Evolutionary conservation across 2,113 vertebrate species (phyloP).

Genomic region (Sceloporus undulatus): DNA sequence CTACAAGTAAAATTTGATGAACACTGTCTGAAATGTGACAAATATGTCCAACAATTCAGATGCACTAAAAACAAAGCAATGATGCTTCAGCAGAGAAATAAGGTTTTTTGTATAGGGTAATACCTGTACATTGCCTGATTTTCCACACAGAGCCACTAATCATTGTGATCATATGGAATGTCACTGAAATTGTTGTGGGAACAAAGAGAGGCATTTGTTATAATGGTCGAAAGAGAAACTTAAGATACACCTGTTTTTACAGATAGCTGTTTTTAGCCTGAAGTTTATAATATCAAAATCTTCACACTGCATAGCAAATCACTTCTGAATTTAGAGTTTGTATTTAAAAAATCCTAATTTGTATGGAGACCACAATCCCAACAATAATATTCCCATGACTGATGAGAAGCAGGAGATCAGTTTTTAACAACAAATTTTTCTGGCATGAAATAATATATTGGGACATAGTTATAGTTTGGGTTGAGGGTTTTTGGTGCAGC

Average conservation of each 20-base stretch:
- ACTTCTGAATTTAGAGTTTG: background rate
- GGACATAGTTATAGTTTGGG: background rate
- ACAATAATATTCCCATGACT: background rate
- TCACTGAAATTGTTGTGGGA: background rate
- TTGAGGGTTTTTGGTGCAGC: background rate
- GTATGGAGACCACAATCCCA: too few relatives aligned
- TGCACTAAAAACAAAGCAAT: background rate
- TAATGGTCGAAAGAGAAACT: background rate
- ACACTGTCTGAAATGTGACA: too few relatives aligned
- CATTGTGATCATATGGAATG: background rate
- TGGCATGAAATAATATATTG: conserved; percentile 10
- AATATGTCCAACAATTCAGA: too few relatives aligned
- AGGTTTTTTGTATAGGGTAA: background rate
- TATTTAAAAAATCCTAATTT: too few relatives aligned
- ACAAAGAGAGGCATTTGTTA: background rate
- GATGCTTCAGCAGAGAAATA: background rate
- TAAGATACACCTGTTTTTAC: background rate
- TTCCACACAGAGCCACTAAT: background rate
- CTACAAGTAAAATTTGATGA: background rate
- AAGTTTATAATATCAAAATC: background rate
- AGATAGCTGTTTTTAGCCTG: too few relatives aligned
- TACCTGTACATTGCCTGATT: background rate
- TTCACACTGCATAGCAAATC: background rate
- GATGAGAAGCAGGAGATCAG: background rate
- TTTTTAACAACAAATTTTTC: background rate